Base-by-base conservation (phyloP, 2,113 vertebrate species). In the Diadophis punctatus region DNA sequence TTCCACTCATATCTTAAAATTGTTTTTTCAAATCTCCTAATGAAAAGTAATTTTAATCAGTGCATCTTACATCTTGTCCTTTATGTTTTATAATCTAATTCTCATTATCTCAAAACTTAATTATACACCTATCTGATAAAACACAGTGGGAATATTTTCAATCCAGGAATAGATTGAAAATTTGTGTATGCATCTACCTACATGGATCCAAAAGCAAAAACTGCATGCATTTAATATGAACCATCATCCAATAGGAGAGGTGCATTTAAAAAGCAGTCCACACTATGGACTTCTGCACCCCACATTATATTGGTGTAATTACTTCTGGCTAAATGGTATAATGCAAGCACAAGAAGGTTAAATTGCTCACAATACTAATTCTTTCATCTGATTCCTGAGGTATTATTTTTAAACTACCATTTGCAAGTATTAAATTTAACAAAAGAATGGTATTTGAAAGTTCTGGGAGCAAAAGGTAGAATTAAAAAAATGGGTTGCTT, bases 351-450 rank as follows among this genome's bases (percentile, higher is more conserved):
- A 89, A 46, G 87, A 52, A 58, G 11, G 2, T n/a, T 27, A 89
- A 58, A 89, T 63, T 27, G 16, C 1, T 34, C 20, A 22, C 68
- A 95, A 93, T 53, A 91, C 43, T 93, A 48, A 86, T 94, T 96
- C 94, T 60, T 95, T 48, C 94, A 91, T 94, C 48, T 94, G 94
- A 85, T 92, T 94, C 86, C 88, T 30, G 18, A 88, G 3, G 20
- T 16, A 55, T 90, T 16, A 55, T 90, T 93, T 27, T 89, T 94
- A 94, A 94, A 95, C 85, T 92, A 95, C 86, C 91, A 25, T 92
- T 90, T 87, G 60, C 91, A 96, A 95, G 93, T 55, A 90, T 43
- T 88, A 94, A 91, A 91, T 92, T 95, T 94, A 88, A 80, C 93
- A 86, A 95, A 68, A 92, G 90, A 89, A 92, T 84, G 94, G 84